Evolutionary conservation across 2,797 vertebrate genomes (phyloP), one percentile per base, ranked within the genome.

Genomic region (Hemitrygon akajei): DNA sequence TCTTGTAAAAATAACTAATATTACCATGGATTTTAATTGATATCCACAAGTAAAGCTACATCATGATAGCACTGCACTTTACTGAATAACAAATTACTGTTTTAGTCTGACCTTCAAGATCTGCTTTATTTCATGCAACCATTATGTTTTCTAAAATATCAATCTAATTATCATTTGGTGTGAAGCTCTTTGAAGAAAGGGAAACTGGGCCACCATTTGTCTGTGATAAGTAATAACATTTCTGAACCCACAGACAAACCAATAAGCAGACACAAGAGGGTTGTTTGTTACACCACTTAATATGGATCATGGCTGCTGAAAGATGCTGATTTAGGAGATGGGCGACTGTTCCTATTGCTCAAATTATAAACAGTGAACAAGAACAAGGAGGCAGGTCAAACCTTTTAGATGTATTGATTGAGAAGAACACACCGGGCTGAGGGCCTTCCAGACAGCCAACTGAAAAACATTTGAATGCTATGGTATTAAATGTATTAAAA

Each of bases 361-460:
- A 76, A 56, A 93, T 93, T 93, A 76, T 93, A 93, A 93, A 93
- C 69, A 93, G 47, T n/a, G 91, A 76, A 76, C 69, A 93, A 93
- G 91, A 93, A 93, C 69, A 93, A 93, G 91, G 91, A 75, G 27
- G 71, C 91, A 93, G 91, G 91, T 93, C 91, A 93, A 93, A 93
- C 91, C 86, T 93, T 93, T 93, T 93, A 93, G 91, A 47, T 93
- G 40, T 93, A 93, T 93, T 93, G 91, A 93, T 76, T 93, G 91
- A 93, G 71, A 93, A 93, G 91, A 71, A 93, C 91, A 76, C 40
- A 93, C 91, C 34, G 58, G 91, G 71, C 71, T 93, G 91, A 93
- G 71, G 75, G 25, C 27, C 69, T 56, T 56, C 37, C 25, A 37
- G 22, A 47, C 22, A 76, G 40, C 91, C 91, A 56, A 40, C 73